Evolutionary conservation across 2,113 vertebrate species (phyloP), one percentile per base, ranked within the genome.

Genomic region (Megaceryle torquata): DNA sequence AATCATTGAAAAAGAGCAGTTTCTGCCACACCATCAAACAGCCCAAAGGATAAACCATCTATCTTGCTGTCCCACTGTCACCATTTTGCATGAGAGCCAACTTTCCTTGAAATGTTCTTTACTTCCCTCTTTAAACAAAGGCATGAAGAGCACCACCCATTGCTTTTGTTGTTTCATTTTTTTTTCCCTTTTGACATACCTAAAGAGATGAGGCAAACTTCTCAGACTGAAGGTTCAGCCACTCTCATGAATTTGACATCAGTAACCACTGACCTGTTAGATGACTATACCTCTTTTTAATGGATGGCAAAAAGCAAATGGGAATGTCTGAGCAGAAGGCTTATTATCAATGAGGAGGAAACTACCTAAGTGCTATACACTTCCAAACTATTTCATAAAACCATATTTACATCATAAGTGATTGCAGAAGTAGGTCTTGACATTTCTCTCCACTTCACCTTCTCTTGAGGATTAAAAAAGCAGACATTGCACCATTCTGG

Each of bases 401-500:
- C 8, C 21, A 2, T 25, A 37, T 44, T 85, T 72, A 82, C 81
- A 57, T 57, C 31, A 35, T 7, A 82, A 63, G 3, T 26, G 11
- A 85, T 21, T 89, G 53, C 16, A 71, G 22, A 92, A 82, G 44
- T 21, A 67, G 16, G 24, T 37, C 61, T 59, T 54, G 39, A 82
- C 15, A n/a, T 28, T 69, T 37, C 20, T 25, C 89, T 71, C 43
- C 20, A 50, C 24, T 89, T 88, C 6, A 31, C 16, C 8, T 68
- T 88, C 39, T 86, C n/a, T 12, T 0, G 1, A 10, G 25, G 12
- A 75, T 41, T 50, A 37, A 68, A 93, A 93, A 77, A 43, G 3
- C 12, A 50, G 22, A 51, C 5, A 50, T 5, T 0, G 0, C 19
- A 29, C 1, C 5, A 41, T 41, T 70, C 50, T 39, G 41, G 67